Evolutionary conservation across 2,113 vertebrate genomes (phyloP).

Genomic region (Nesogale talazaci): DNA sequence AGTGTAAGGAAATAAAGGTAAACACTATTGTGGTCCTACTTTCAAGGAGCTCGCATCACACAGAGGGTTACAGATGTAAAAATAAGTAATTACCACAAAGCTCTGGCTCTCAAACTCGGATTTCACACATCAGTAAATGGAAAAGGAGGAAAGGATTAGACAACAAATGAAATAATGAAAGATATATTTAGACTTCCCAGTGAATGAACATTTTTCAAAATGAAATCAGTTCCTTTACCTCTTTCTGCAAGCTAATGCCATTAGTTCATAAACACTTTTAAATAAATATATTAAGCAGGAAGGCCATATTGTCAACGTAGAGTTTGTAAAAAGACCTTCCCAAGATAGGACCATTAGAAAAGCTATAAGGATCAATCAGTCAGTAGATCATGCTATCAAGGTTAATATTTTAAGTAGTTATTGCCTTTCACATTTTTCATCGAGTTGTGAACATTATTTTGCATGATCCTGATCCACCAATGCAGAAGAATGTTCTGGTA

Average conservation of each 20-base stretch:
- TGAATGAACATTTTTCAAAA: not conserved
- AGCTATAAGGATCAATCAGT: not conserved
- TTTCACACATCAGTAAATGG: not conserved
- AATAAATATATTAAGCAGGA: not conserved
- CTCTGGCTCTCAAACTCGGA: not conserved
- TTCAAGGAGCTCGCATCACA: not conserved
- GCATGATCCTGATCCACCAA: not conserved
- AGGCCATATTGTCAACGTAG: not conserved
- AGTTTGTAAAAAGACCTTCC: not conserved
- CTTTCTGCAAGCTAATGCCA: not conserved
- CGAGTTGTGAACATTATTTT: not conserved
- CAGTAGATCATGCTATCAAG: not conserved
- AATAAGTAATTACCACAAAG: not conserved
- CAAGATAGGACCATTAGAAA: not conserved
- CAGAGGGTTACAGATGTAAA: not conserved
- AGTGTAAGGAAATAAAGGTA: not conserved
- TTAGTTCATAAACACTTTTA: not conserved
- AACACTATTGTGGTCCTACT: not conserved
- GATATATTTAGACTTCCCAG: not conserved
- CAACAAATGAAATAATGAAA: not conserved
- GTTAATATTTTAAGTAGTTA: no score
- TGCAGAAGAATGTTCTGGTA: not conserved
- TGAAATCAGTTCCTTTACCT: not conserved
- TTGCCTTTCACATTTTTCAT: not conserved
- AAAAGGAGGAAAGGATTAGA: not conserved